Evolutionary conservation across 2,888 invertebrate species (phyloP).

Genomic region (Synanthedon formicaeformis): DNA sequence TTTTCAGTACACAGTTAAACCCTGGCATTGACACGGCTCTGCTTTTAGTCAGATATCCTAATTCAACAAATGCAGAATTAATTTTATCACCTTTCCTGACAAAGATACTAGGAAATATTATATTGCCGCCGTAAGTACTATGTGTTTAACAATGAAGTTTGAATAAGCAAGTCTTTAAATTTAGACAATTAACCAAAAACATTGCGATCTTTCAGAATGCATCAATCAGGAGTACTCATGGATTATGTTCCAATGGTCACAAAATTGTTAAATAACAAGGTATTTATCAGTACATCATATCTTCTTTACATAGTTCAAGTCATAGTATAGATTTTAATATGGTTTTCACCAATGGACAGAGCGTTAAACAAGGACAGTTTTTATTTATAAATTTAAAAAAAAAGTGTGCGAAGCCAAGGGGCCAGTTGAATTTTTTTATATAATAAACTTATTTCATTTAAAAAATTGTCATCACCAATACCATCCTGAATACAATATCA

Average conservation of each 20-base stretch:
- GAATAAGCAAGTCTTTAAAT: too few relatives aligned
- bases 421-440: too few relatives aligned
- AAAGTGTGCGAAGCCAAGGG: too few relatives aligned
- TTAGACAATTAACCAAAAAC: too few relatives aligned
- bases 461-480: too few relatives aligned
- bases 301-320: not conserved
- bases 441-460: too few relatives aligned
- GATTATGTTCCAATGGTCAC: constrained; percentile 72
- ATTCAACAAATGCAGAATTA: constrained; percentile 60
- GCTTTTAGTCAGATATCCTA: constrained; percentile 69
- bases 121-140: constrained; percentile 48
- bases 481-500: too few relatives aligned
- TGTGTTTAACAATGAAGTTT: too few relatives aligned
- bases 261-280: constrained; percentile 63
- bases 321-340: too few relatives aligned
- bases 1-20: constrained; percentile 45
- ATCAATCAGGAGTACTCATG: constrained; percentile 61
- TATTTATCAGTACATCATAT: constrained; percentile 12
- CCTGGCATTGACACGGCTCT: constrained; percentile 66
- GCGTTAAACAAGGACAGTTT: too few relatives aligned
- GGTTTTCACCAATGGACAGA: too few relatives aligned
- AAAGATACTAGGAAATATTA: constrained; percentile 54
- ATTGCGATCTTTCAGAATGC: constrained; percentile 41
- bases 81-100: constrained; percentile 58
- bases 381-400: too few relatives aligned